These are phyloP conservation scores for Proteles cristata DNA, from an alignment of 2,113 vertebrate genomes.

Conservation along the genomic window DNA sequence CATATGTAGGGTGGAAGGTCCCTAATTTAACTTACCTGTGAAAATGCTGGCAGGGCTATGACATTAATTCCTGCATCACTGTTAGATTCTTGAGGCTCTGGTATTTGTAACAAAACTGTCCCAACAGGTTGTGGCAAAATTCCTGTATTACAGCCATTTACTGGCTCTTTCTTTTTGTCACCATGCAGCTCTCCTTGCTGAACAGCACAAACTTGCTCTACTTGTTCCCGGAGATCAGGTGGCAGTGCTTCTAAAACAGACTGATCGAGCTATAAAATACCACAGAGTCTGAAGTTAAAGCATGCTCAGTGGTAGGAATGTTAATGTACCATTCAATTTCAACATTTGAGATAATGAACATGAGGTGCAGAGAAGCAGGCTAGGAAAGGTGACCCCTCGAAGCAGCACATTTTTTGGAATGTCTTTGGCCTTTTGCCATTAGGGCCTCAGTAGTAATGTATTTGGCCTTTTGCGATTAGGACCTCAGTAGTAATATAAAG, in stretches of 20 bases:
- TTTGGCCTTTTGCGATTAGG: background rate
- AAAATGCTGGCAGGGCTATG: constrained; percentile 95
- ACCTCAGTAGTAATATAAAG: background rate
- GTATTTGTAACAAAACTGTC: constrained; percentile 93
- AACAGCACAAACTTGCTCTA: constrained; percentile 89
- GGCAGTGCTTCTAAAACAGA: constrained; percentile 96
- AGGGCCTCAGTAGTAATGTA: background rate
- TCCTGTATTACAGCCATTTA: constrained; percentile 81
- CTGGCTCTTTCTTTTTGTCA: constrained; percentile 82
- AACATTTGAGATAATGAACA: background rate
- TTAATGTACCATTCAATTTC: background rate
- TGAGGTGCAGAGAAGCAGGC: background rate
- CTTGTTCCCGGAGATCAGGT: constrained; percentile 93
- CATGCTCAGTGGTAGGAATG: background rate
- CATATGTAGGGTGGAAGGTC: background rate
- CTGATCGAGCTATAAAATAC: constrained; percentile 90
- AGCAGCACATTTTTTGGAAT: background rate
- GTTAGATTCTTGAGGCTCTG: constrained; percentile 89
- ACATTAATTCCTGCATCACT: constrained; percentile 89
- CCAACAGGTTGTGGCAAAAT: constrained; percentile 85
- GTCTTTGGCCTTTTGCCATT: background rate
- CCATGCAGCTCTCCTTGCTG: constrained; percentile 81
- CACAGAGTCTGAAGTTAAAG: background rate
- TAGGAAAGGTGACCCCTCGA: background rate
- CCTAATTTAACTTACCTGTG: constrained; percentile 89